phyloP scores from a whole-genome alignment of 2,113 vertebrate genomes.

The Plestiodon gilberti region DNA sequence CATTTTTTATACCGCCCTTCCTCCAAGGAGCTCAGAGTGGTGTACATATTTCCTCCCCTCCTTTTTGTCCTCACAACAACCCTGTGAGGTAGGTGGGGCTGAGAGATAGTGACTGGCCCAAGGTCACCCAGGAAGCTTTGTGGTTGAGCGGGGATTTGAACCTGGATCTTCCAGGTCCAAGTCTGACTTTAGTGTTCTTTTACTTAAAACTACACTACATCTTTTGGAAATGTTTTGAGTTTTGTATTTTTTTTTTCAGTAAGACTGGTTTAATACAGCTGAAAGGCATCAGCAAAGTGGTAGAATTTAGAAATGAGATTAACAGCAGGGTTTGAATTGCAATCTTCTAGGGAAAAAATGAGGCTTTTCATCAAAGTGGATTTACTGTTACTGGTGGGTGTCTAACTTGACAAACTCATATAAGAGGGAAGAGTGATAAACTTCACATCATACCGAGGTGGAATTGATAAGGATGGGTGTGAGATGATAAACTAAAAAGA shows the following conservation, averaged over 20 bases:
- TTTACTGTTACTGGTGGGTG: conserved; percentile 46
- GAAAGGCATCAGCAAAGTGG: conserved; percentile 49
- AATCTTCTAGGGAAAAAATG: conserved; percentile 58
- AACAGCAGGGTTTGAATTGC: conserved; percentile 55
- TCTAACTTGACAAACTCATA: conserved; percentile 21
- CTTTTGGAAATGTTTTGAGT: neutral
- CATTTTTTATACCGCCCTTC: too few species aligned
- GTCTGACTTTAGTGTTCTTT: conserved; percentile 20
- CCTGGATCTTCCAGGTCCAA: too few species aligned
- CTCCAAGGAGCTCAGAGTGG: too few species aligned
- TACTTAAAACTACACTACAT: conserved; percentile 27
- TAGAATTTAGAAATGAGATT: conserved; percentile 68
- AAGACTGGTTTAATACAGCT: conserved; percentile 70
- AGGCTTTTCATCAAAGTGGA: conserved; percentile 61
- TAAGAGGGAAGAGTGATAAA: neutral
- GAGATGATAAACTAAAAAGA: neutral
- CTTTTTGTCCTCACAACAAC: too few species aligned
- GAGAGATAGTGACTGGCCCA: too few species aligned
- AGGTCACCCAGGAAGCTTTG: too few species aligned
- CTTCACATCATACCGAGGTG: neutral
- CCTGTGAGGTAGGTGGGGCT: too few species aligned
- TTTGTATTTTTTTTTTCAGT: conserved; percentile 45
- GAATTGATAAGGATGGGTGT: neutral
- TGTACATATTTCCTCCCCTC: too few species aligned
- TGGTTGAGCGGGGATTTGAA: too few species aligned